Evolutionary conservation across 1,140 invertebrate genomes (phyloP), one percentile per base, ranked within the genome.

Genomic region (Drosophila mayri): DNA sequence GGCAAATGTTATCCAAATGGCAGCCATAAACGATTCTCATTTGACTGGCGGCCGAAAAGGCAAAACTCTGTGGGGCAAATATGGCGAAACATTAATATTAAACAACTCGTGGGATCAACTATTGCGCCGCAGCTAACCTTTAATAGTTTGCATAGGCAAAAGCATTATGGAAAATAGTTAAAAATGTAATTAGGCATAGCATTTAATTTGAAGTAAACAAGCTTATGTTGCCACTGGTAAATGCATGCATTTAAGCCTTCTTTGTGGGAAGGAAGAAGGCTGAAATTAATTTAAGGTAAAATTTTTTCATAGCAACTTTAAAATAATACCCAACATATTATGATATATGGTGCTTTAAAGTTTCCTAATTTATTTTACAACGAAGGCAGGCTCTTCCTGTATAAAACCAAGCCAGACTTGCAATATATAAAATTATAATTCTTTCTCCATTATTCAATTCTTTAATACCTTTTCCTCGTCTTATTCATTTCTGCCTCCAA

Each of bases 11-110:
- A 68, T 63, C 70, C 80, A 75, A 83, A 83, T 73, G 67, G 58
- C 81, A 58, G 73, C 61, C 82, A 81, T 86, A 85, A 85, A 86
- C 82, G 81, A 49, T 57, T 71, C 60, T 63, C 65, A 86, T 74
- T 86, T 78, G 64, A 52, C 68, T 67, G 61, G 43, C 78, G 63
- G 54, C 50, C 32, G 46, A 50, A 55, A 71, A 54, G 59, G 62
- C 62, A 62, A 50, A 38, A 37, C 46, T 62, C 35, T 22, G 57
- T 40, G 47, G 44, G 30, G 43, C 62, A 38, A 71, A 78, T 62
- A 54, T 22, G 50, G 50, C 20, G 16, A 46, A 63, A 16, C 32
- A 68, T 54, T 62, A 70, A 77, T 52, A 76, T 63, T 50, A 41
- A 49, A 59, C 25, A 28, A 67, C 28, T 67, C 37, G 12, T 68